Evolutionary conservation across 2,113 vertebrate genomes (phyloP), one percentile per base, ranked within the genome.

Genomic region (Mormyrus lacerda): DNA sequence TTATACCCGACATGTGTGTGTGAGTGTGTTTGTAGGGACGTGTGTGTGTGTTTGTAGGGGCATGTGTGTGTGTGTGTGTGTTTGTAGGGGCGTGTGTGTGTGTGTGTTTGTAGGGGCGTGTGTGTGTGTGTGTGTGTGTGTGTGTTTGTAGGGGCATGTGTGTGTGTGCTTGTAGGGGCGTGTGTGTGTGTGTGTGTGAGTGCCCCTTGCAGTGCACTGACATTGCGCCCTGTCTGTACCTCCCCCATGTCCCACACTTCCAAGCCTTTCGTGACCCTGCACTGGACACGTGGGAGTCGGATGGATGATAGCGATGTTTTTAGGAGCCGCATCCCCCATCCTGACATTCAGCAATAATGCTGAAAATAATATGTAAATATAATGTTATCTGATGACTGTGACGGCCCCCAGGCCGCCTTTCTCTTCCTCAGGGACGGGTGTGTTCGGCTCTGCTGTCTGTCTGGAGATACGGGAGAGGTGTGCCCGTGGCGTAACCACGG

Each of bases 401-500:
- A 39, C 6, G 73, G 31, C 73, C 73, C 39, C 73, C 73, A 39
- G 73, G 13, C 73, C 19, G 35, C 31, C n/a, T 48, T 85, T 47
- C 1, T 48, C 2, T 47, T 48, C 44, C 31, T 79, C 45, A 48
- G 42, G 82, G 82, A 42, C 47, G 44, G 83, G 24, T 31, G n/a
- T 50, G n/a, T 48, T 47, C 27, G 47, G 27, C 11, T 85, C 45
- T 27, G 83, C 1, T 50, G 24, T 47, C 83, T 85, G 19, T 84
- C 21, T 44, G 35, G 44, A 24, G 82, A 44, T 84, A 24, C 7
- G 0, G 19, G 24, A 84, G 45, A 21, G n/a, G n/a, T 42, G 88
- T 85, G 76, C 39, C 90, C 87, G 42, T 89, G 45, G 17, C 4
- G 85, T 93, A 91, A 91, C 93, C 91, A 92, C 76, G 89, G 87